phyloP scores from a whole-genome alignment of 53 echinoderm and acorn worm species.

The Crossaster papposus region DNA sequence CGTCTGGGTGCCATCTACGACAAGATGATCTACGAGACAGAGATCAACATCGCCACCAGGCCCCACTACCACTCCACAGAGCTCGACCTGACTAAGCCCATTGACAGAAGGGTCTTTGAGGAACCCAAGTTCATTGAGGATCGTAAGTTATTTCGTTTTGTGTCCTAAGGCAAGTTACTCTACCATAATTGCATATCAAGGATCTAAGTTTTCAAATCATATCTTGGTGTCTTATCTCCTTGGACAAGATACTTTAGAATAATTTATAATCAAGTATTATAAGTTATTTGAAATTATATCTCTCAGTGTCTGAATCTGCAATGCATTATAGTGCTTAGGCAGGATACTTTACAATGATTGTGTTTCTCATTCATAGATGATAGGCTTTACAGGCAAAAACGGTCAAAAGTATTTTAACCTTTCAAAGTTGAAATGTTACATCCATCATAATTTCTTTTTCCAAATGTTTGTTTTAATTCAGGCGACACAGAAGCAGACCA shows the following conservation, averaged over 20 bases:
- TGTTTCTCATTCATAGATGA: too few relatives aligned
- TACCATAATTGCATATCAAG: too few relatives aligned
- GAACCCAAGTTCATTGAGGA: slow-evolving; percentile 88
- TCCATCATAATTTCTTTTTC: neutral
- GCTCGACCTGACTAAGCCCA: slow-evolving; percentile 83
- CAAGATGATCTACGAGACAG: slow-evolving; percentile 85
- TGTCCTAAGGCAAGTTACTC: too few relatives aligned
- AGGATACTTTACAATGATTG: too few relatives aligned
- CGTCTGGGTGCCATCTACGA: slow-evolving; percentile 89
- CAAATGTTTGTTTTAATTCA: slow-evolving; percentile 15
- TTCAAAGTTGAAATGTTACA: neutral
- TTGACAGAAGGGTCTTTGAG: slow-evolving; percentile 78
- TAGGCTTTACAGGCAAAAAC: too few relatives aligned
- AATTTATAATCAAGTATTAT: too few relatives aligned
- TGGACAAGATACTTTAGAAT: too few relatives aligned
- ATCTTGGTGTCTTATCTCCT: too few relatives aligned
- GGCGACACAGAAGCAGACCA: slow-evolving; percentile 89
- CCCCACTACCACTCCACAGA: slow-evolving; percentile 90
- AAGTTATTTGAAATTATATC: too few relatives aligned
- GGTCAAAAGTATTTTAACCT: neutral
- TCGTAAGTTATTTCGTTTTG: slow-evolving; percentile 59
- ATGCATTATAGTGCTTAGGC: too few relatives aligned
- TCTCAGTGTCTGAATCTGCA: too few relatives aligned
- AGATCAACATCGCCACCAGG: slow-evolving; percentile 82
- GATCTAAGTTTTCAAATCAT: too few relatives aligned